A percentile compares a stretch with the other conserved stretches of the same genome.
These are phyloP conservation scores for Thalassaphorura encarpata DNA, from an alignment of 1,140 invertebrate genomes.

Conservation along the genomic window DNA sequence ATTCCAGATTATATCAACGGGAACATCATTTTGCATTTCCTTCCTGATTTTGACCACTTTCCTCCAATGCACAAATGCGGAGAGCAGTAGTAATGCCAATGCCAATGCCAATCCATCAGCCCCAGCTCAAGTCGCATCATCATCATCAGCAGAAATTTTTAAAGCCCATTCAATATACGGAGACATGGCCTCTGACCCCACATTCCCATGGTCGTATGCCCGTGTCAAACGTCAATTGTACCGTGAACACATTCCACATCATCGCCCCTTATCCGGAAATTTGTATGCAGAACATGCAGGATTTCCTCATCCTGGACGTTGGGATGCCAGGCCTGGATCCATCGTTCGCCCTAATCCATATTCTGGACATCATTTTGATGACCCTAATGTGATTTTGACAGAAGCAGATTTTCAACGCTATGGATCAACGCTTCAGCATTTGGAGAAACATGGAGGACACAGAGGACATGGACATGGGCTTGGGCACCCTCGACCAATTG, in stretches of 20 bases:
- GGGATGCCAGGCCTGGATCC: constrained; percentile 1
- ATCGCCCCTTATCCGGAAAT: constrained; percentile 18
- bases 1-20: too few species aligned
- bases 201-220: background rate
- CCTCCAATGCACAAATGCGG: too few species aligned
- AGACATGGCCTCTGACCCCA: too few species aligned
- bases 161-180: too few species aligned
- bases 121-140: too few species aligned
- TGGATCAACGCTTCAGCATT: constrained; percentile 2
- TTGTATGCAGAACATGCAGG: constrained; percentile 10
- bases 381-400: constrained; percentile 1
- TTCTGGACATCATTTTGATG: background rate
- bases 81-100: too few species aligned
- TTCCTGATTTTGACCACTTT: too few species aligned
- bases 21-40: too few species aligned
- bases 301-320: constrained; percentile 17
- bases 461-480: too few species aligned
- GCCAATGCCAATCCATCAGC: too few species aligned
- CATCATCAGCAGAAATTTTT: too few species aligned
- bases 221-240: constrained; percentile 14
- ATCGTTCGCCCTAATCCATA: constrained; percentile 1
- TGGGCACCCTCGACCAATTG: too few species aligned
- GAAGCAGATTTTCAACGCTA: background rate
- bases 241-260: constrained; percentile 17
- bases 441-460: background rate